phyloP scores from a whole-genome alignment of 2,888 invertebrate genomes.

The Labia minor region DNA sequence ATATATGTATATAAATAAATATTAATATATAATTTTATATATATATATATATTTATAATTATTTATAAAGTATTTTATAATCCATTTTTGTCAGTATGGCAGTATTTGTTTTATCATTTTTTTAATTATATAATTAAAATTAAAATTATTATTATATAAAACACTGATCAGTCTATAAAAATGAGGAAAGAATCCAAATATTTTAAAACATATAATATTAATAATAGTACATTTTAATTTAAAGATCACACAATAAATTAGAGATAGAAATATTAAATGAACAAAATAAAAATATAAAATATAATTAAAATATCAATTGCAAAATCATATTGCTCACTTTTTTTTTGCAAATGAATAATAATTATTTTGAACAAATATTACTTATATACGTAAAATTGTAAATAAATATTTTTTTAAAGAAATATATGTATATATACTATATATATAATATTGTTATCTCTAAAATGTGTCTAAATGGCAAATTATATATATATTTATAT shows the following conservation, averaged over 20 bases:
- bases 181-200: not conserved
- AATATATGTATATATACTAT: constrained; percentile 2
- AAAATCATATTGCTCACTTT: not conserved
- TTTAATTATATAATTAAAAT: not conserved
- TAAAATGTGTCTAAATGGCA: not conserved
- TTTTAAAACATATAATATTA: not conserved
- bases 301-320: not conserved
- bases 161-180: not conserved
- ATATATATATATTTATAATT: too few relatives aligned
- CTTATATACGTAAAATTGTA: not conserved
- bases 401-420: not conserved
- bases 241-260: not conserved
- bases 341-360: not conserved
- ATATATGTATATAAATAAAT: not conserved
- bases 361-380: not conserved
- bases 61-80: too few relatives aligned
- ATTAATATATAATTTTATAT: too few relatives aligned
- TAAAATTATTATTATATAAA: not conserved
- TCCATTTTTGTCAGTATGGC: not conserved
- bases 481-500: not conserved
- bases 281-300: constrained; percentile 2
- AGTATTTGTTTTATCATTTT: not conserved
- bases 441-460: not conserved
- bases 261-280: too few relatives aligned
- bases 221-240: not conserved